Percentiles rank a stretch among this genome's conserved stretches.
phyloP scores from a whole-genome alignment of 2,888 invertebrate genomes.

The Eumerus sabulonum region DNA sequence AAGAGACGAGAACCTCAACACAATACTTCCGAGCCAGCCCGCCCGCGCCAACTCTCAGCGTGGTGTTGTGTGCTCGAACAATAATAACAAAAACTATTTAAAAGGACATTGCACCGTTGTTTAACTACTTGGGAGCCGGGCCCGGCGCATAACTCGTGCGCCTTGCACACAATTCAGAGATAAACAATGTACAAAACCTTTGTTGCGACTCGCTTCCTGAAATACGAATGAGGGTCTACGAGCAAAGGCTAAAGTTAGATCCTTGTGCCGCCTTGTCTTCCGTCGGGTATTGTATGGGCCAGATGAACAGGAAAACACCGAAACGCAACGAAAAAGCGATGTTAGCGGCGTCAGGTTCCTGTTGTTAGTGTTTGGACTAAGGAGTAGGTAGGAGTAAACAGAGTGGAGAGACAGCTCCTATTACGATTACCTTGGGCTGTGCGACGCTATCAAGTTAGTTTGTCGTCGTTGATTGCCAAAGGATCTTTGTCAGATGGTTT shows the following conservation, averaged over 20 bases:
- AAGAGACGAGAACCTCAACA: constrained; percentile 21
- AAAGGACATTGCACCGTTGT: constrained; percentile 68
- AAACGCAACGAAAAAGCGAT: constrained; percentile 54
- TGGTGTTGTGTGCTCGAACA: constrained; percentile 17
- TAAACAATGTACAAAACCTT: constrained; percentile 60
- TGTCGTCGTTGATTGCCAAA: constrained; percentile 64
- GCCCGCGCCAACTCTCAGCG: neutral
- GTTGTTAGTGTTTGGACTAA: constrained; percentile 54
- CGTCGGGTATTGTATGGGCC: constrained; percentile 45
- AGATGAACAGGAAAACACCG: constrained; percentile 68
- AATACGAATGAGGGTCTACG: constrained; percentile 63
- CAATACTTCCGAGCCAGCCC: constrained; percentile 17
- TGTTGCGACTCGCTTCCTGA: constrained; percentile 66
- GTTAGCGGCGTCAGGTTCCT: constrained; percentile 35
- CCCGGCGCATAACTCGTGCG: constrained; percentile 15
- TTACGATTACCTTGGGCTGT: constrained; percentile 64
- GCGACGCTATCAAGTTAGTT: constrained; percentile 48
- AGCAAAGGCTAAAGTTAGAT: constrained; percentile 67
- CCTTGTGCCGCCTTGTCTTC: constrained; percentile 48
- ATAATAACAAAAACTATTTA: constrained; percentile 68
- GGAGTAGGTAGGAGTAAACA: constrained; percentile 7
- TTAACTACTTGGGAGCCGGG: constrained; percentile 40
- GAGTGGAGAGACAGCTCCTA: constrained; percentile 31
- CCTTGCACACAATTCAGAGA: constrained; percentile 39
- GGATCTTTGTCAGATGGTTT: constrained; percentile 58